Evolutionary conservation across 1,140 invertebrate genomes (phyloP), one percentile per base, ranked within the genome.

Genomic region (Brachionus manjavacas): DNA sequence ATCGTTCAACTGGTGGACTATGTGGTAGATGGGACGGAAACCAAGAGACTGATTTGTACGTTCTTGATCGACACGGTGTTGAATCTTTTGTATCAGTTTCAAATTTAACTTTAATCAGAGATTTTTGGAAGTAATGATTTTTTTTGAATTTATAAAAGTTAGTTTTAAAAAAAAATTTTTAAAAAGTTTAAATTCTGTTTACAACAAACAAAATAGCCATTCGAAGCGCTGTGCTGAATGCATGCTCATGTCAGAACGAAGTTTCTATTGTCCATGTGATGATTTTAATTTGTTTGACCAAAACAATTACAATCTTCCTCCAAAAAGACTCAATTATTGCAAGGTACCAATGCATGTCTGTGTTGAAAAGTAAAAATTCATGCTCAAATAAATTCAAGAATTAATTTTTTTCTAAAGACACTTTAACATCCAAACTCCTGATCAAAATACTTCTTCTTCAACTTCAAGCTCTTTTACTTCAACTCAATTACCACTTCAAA

Each of bases 181-280:
- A 12, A 20, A 60, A 81, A 49, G 31, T 14, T 49, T 76, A 49
- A 76, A 76, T 49, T 76, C 72, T 1, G 7, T 76, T 46, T 76
- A 76, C 43, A 46, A 76, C 20, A 60, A 39, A 81, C 6, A 60
- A 28, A 43, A 20, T 14, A 81, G 46, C 20, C 7, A 60, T 20
- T 20, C 23, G 55, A 81, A 81, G 14, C 16, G 79, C 14, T 81
- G 79, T 81, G 23, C 20, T 25, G 52, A 81, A 68, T 81, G 79
- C 52, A 43, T 81, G 31, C 28, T 81, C 25, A 60, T 81, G 31
- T 60, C 79, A 28, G 79, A 81, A 68, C 16, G 79, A 39, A 43
- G 28, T 23, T 81, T 60, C 55, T 81, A 81, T 23, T 81, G 79
- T 68, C 79, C 79, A 16, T 81, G 79, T 43, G 79, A 81, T 68